These are phyloP conservation scores for Mastomys coucha DNA, from an alignment of 2,113 vertebrate species.

Conservation along the genomic window DNA sequence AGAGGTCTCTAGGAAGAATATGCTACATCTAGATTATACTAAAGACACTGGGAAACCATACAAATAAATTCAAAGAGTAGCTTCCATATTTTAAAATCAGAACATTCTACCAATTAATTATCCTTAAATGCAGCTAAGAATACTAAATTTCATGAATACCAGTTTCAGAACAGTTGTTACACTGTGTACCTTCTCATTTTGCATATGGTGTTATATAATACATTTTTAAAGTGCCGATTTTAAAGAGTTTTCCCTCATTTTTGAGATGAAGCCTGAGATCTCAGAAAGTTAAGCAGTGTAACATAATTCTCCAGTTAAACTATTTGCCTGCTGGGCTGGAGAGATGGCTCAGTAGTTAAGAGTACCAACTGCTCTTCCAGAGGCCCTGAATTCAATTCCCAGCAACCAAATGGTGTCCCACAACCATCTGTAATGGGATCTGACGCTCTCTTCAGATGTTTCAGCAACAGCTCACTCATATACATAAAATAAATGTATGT, in stretches of 20 bases:
- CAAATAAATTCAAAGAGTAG: constrained; percentile 15
- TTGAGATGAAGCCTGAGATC: constrained; percentile 53
- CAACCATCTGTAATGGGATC: no score
- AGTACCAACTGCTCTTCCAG: no score
- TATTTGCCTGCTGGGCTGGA: neutral
- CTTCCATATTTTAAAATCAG: constrained; percentile 63
- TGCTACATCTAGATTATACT: constrained; percentile 38
- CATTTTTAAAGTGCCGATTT: constrained; percentile 34
- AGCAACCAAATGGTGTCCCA: no score
- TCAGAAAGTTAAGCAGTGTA: constrained; percentile 37
- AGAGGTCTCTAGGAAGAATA: neutral
- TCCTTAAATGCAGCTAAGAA: constrained; percentile 7
- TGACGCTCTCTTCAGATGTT: no score
- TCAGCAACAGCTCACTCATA: no score
- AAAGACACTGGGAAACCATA: constrained; percentile 54
- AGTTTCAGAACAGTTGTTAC: constrained; percentile 36
- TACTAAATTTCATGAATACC: constrained; percentile 36
- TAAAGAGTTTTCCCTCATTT: constrained; percentile 37
- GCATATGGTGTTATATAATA: neutral
- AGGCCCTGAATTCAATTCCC: no score
- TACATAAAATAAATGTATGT: no score
- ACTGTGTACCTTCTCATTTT: constrained; percentile 30
- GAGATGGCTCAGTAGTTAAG: no score
- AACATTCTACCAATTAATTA: constrained; percentile 58
- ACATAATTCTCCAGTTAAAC: constrained; percentile 25